Percentiles rank a stretch among this genome's conserved stretches.
phyloP scores from a whole-genome alignment of 35 echinoderm and acorn worm genomes.

The Amphiura filiformis region DNA sequence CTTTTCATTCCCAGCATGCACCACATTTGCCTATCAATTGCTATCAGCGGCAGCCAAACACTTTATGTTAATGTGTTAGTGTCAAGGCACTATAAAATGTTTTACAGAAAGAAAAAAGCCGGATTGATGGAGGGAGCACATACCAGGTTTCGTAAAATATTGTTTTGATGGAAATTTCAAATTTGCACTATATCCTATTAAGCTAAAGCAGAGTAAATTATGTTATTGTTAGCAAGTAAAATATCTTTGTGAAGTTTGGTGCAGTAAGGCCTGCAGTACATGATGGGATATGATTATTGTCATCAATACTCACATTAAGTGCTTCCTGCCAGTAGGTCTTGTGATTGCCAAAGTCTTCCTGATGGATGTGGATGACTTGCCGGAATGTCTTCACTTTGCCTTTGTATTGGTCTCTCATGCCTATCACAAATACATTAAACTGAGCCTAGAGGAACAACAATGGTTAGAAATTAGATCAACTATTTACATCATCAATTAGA shows the following conservation, averaged over 20 bases:
- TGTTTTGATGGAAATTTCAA: background rate
- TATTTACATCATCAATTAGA: no score
- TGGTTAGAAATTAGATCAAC: no score
- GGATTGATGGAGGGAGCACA: background rate
- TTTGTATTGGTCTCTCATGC: conserved; percentile 73
- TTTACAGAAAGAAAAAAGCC: background rate
- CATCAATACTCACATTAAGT: conserved; percentile 53
- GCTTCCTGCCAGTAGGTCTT: conserved; percentile 91
- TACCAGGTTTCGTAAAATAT: background rate
- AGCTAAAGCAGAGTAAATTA: no score
- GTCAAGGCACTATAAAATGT: no score
- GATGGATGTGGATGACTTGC: conserved; percentile 85
- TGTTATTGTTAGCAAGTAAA: no score
- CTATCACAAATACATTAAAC: conserved; percentile 93
- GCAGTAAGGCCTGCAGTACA: background rate
- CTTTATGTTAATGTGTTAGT: no score
- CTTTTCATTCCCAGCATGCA: no score
- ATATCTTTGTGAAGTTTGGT: no score
- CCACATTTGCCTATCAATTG: no score
- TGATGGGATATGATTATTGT: no score
- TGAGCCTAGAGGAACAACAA: conserved; percentile 55
- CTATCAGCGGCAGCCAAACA: no score
- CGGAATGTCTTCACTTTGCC: conserved; percentile 84
- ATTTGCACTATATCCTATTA: no score
- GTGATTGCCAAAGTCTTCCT: conserved; percentile 64